These are phyloP conservation scores for Calameuta filiformis DNA, from an alignment of 2,888 invertebrate genomes.

Conservation along the genomic window DNA sequence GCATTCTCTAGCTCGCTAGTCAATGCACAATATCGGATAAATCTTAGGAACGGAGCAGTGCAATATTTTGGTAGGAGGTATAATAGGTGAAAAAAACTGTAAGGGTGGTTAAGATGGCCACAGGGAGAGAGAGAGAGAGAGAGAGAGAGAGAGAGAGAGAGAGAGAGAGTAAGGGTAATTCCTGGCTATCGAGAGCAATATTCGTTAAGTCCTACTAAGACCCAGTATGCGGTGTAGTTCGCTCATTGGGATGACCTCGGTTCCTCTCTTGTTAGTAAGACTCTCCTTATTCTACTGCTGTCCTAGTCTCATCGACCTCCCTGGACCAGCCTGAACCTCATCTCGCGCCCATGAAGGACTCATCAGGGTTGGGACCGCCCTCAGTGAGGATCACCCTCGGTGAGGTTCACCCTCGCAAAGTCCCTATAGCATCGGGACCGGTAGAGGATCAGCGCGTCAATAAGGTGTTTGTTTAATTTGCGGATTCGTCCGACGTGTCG, in stretches of 20 bases:
- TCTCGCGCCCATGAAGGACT: conserved; percentile 8
- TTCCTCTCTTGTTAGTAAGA: conserved; percentile 2
- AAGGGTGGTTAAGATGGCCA: background rate
- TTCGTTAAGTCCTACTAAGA: conserved; percentile 61
- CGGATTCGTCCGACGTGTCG: conserved; percentile 38
- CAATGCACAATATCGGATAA: background rate
- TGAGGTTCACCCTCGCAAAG: background rate
- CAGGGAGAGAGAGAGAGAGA: background rate
- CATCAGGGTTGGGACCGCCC: background rate
- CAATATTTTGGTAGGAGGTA: too few relatives aligned
- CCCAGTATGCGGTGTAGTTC: conserved; percentile 49
- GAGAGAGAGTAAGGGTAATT: conserved; percentile 27
- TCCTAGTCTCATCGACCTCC: conserved; percentile 14
- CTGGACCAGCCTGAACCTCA: background rate
- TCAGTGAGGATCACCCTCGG: conserved; percentile 8
- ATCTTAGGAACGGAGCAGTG: too few relatives aligned
- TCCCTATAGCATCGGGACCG: background rate
- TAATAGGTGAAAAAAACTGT: background rate
- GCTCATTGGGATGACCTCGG: conserved; percentile 48
- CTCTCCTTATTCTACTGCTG: conserved; percentile 13
- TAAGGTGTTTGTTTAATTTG: conserved; percentile 61
- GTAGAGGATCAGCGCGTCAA: conserved; percentile 57
- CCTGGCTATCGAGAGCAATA: conserved; percentile 58
- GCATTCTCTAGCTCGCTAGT: background rate
- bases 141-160: too few relatives aligned